phyloP scores from a whole-genome alignment of 2,113 vertebrate species.

The Regulus satrapa region DNA sequence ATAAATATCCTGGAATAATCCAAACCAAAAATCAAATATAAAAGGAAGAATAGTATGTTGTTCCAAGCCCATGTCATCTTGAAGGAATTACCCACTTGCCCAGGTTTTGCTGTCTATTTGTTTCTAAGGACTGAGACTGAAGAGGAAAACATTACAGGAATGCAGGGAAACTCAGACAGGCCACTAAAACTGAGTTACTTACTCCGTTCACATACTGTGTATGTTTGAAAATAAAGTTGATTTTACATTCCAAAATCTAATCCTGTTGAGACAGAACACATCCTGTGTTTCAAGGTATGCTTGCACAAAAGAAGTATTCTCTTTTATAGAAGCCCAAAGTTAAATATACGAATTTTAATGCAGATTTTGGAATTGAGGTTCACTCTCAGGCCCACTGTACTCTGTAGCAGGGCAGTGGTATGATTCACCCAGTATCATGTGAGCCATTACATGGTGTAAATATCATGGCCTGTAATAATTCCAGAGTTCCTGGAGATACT shows the following conservation, averaged over 20 bases:
- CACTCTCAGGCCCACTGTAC: background rate
- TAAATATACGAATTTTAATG: background rate
- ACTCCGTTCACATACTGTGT: background rate
- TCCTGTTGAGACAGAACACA: background rate
- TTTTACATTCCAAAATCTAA: background rate
- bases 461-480: background rate
- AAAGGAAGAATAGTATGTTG: background rate
- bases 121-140: background rate
- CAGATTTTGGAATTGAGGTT: background rate
- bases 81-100: background rate
- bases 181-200: background rate
- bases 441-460: background rate
- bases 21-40: slow-evolving; percentile 14
- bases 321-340: background rate
- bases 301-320: background rate
- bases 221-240: background rate
- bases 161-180: background rate
- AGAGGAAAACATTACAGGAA: background rate
- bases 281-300: background rate
- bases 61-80: background rate
- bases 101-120: background rate
- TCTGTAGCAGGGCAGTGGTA: background rate
- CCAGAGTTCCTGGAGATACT: background rate
- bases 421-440: background rate
- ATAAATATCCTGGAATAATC: slow-evolving; percentile 5